A percentile compares a stretch with the other conserved stretches of the same genome.
Conservation (phyloP, 2,888 invertebrate genomes). For the Embidobia sp. region DNA sequence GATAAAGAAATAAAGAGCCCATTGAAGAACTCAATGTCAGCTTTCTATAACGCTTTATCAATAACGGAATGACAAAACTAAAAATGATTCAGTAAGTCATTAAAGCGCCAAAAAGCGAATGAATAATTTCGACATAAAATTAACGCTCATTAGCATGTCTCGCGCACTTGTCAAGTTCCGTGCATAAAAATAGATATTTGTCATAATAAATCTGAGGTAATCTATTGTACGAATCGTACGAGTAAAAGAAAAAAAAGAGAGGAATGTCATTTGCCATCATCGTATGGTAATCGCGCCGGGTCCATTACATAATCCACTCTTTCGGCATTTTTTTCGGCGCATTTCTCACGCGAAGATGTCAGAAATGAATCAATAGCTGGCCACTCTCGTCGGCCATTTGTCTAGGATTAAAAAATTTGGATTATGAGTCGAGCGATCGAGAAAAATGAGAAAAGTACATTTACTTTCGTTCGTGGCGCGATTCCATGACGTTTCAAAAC, state of each 20-base stretch:
- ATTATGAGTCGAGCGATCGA: background rate
- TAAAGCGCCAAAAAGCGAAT: too few species aligned
- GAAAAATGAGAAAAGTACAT: conserved; percentile 33
- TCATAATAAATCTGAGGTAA: conserved; percentile 41
- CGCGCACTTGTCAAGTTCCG: conserved; percentile 11
- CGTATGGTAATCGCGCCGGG: conserved; percentile 36
- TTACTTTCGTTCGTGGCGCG: conserved; percentile 28
- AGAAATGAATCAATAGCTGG: conserved; percentile 7
- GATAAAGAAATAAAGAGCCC: too few species aligned
- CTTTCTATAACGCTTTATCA: too few species aligned
- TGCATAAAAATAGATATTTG: conserved; percentile 36
- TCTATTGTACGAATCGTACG: conserved; percentile 35
- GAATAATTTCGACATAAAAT: conserved; percentile 40
- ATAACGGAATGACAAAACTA: too few species aligned
- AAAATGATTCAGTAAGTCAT: too few species aligned
- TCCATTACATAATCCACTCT: conserved; percentile 24
- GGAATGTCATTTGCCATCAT: conserved; percentile 13
- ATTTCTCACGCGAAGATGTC: conserved; percentile 17
- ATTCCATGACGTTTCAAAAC: conserved; percentile 25
- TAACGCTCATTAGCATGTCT: conserved; percentile 41
- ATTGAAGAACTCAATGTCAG: too few species aligned
- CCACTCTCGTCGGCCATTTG: conserved; percentile 6
- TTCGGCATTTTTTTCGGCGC: conserved; percentile 6
- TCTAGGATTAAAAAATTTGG: conserved; percentile 16
- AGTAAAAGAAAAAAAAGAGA: conserved; percentile 4